These are phyloP conservation scores for Urophycis tenuis DNA, from an alignment of 2,797 vertebrate species.

Conservation along the genomic window DNA sequence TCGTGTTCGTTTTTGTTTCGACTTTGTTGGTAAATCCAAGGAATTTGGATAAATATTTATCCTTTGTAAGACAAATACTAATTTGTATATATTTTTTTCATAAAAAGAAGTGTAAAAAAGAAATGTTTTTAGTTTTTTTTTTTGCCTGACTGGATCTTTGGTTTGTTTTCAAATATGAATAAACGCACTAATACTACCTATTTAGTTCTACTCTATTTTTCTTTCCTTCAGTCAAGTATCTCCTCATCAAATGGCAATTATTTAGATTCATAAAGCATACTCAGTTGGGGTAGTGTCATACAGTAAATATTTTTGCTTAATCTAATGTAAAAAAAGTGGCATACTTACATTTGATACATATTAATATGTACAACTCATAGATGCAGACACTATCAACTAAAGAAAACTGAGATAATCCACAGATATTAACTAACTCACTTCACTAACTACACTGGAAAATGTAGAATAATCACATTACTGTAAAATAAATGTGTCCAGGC, in stretches of 20 bases:
- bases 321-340: slow-evolving; percentile 17
- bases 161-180: slow-evolving; percentile 68
- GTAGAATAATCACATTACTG: not conserved
- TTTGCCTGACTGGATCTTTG: slow-evolving; percentile 54
- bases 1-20: slow-evolving; percentile 56
- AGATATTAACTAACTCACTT: not conserved
- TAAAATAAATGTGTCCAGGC: not conserved
- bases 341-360: slow-evolving; percentile 44
- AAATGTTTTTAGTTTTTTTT: slow-evolving; percentile 24
- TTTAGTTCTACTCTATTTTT: not conserved
- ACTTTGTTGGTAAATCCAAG: slow-evolving; percentile 51
- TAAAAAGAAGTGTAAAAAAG: slow-evolving; percentile 34
- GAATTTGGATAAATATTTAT: slow-evolving; percentile 47
- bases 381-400: not conserved
- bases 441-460: not conserved
- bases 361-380: slow-evolving; percentile 18
- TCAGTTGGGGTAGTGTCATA: not conserved
- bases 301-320: not conserved
- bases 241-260: not conserved
- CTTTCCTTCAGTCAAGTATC: not conserved
- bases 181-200: slow-evolving; percentile 45
- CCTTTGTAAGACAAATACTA: slow-evolving; percentile 61
- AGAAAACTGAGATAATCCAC: not conserved
- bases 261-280: not conserved
- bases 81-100: slow-evolving; percentile 72